Evolutionary conservation across 2,888 invertebrate species (phyloP).

Genomic region (Pachliopta kotzebuea): DNA sequence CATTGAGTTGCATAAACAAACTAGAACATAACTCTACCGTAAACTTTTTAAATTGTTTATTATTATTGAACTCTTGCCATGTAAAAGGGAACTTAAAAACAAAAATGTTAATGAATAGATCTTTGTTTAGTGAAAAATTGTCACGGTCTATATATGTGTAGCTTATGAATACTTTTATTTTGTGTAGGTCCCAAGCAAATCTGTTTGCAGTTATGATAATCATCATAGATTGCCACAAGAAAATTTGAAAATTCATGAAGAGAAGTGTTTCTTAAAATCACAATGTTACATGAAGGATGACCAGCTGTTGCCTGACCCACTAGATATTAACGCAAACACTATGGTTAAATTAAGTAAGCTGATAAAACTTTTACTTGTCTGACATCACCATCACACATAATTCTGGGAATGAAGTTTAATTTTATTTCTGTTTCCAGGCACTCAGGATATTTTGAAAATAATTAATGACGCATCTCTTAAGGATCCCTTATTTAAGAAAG

Average conservation of each 20-base stretch:
- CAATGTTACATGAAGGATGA: conserved; percentile 53
- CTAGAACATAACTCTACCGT: too few species aligned
- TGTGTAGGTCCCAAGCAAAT: conserved; percentile 44
- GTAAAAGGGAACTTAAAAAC: too few species aligned
- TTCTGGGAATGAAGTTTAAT: not conserved
- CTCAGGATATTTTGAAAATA: conserved; percentile 51
- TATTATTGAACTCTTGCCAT: too few species aligned
- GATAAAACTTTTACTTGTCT: not conserved
- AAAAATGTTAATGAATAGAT: too few species aligned
- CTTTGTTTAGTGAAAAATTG: too few species aligned
- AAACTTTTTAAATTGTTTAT: too few species aligned
- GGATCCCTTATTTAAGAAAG: conserved; percentile 56
- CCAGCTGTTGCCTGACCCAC: conserved; percentile 54
- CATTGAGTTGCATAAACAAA: too few species aligned
- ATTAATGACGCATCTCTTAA: conserved; percentile 48
- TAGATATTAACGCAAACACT: conserved; percentile 43
- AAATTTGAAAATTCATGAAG: conserved; percentile 48
- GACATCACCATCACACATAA: not conserved
- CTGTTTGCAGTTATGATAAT: conserved; percentile 48
- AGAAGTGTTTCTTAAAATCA: conserved; percentile 46
- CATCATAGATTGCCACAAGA: conserved; percentile 51
- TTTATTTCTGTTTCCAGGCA: conserved; percentile 43
- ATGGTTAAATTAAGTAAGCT: conserved; percentile 57
- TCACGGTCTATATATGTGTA: not conserved
- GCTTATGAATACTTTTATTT: conserved; percentile 9